A percentile compares a stretch with the other conserved stretches of the same genome.
phyloP scores from a whole-genome alignment of 1,140 invertebrate species.

The Zaprionus tsacasi region DNA sequence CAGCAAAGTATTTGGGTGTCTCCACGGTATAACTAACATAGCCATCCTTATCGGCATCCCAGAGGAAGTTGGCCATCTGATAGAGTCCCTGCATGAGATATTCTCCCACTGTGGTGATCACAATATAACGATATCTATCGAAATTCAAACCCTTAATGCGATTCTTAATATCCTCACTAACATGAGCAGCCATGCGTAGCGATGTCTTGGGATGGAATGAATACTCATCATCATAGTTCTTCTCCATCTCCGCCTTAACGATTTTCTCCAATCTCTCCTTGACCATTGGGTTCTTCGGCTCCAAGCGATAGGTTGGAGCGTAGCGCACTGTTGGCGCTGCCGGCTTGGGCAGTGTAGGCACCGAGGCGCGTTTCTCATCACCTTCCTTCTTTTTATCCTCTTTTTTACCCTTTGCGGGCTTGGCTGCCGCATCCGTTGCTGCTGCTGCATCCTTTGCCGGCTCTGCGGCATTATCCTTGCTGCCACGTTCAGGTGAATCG shows the following conservation, averaged over 20 bases:
- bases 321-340: conserved; percentile 36
- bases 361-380: conserved; percentile 7
- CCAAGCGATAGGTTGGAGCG: conserved; percentile 82
- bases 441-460: conserved; percentile 6
- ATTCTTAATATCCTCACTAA: conserved; percentile 78
- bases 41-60: conserved; percentile 79
- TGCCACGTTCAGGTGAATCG: conserved; percentile 25
- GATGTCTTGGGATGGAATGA: conserved; percentile 74
- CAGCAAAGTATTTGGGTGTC: conserved; percentile 85
- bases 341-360: background rate
- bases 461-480: conserved; percentile 18
- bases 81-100: conserved; percentile 76
- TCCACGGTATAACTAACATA: conserved; percentile 74
- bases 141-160: conserved; percentile 70
- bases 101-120: conserved; percentile 78
- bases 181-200: conserved; percentile 64
- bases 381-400: conserved; percentile 10
- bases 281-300: conserved; percentile 79
- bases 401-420: conserved; percentile 9
- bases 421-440: conserved; percentile 8
- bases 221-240: conserved; percentile 58
- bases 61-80: conserved; percentile 72
- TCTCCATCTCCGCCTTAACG: conserved; percentile 72
- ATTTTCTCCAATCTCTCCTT: conserved; percentile 74
- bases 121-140: conserved; percentile 80